Evolutionary conservation across 2,888 invertebrate genomes (phyloP).

Genomic region (Platynereis dumerilii): DNA sequence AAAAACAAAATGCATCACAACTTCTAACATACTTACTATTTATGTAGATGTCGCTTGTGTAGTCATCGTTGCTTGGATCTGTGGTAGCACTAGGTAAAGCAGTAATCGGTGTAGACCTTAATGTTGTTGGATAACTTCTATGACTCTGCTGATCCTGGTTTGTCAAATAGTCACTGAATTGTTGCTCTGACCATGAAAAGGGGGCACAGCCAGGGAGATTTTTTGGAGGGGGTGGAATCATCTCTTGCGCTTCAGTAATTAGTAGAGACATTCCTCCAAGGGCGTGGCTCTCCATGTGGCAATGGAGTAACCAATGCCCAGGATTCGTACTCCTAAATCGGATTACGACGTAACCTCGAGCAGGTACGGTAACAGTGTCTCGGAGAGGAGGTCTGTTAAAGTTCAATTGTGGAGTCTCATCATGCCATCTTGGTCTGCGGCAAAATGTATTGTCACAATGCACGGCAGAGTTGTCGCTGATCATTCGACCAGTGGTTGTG

Average conservation of each 20-base stretch:
- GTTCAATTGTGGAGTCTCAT: conserved; percentile 42
- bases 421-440: conserved; percentile 44
- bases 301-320: conserved; percentile 57
- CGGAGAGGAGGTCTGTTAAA: conserved; percentile 46
- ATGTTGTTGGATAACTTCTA: too few species aligned
- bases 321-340: conserved; percentile 55
- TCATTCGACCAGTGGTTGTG: conserved; percentile 26
- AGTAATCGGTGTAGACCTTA: too few species aligned
- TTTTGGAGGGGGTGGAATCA: not conserved
- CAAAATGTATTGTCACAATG: conserved; percentile 36
- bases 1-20: too few species aligned
- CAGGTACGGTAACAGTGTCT: conserved; percentile 56
- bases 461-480: conserved; percentile 31
- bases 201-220: conserved; percentile 1
- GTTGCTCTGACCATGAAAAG: not conserved
- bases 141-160: too few species aligned
- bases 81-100: too few species aligned
- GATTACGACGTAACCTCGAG: conserved; percentile 55
- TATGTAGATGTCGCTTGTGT: too few species aligned
- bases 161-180: too few species aligned
- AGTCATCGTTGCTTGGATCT: too few species aligned
- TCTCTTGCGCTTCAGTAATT: conserved; percentile 48
- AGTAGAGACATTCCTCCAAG: conserved; percentile 52
- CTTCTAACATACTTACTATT: too few species aligned
- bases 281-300: conserved; percentile 53